phyloP scores from a whole-genome alignment of 2,888 invertebrate genomes.

The Apoda limacodes region DNA sequence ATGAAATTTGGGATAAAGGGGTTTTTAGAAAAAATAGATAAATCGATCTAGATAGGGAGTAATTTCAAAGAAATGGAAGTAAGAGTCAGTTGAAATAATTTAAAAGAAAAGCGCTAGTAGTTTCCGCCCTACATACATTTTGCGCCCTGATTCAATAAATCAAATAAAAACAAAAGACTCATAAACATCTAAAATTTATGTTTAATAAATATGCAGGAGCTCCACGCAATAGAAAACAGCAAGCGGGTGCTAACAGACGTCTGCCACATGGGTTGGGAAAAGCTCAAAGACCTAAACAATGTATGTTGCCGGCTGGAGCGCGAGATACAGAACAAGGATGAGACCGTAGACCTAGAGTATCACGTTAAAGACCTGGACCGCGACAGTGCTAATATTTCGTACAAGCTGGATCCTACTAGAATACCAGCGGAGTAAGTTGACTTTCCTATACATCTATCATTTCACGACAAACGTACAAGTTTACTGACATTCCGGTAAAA shows the following conservation, averaged over 20 bases:
- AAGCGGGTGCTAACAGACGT: slow-evolving; percentile 53
- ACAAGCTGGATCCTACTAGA: slow-evolving; percentile 83
- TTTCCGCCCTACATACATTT: too few species aligned
- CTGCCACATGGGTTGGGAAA: slow-evolving; percentile 78
- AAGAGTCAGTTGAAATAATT: too few species aligned
- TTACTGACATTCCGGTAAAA: too few species aligned
- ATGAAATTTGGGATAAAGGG: too few species aligned
- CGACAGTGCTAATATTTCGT: slow-evolving; percentile 82
- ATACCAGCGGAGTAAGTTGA: slow-evolving; percentile 74
- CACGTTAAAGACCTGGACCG: slow-evolving; percentile 81
- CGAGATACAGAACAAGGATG: slow-evolving; percentile 85
- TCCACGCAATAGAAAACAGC: slow-evolving; percentile 57
- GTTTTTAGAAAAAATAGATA: too few species aligned
- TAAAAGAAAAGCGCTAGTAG: too few species aligned
- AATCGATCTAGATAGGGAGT: too few species aligned
- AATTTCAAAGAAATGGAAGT: too few species aligned
- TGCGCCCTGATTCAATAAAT: too few species aligned
- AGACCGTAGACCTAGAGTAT: slow-evolving; percentile 79
- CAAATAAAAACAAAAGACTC: too few species aligned
- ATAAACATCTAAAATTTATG: not conserved
- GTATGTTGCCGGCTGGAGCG: slow-evolving; percentile 77
- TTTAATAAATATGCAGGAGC: slow-evolving; percentile 36
- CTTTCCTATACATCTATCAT: too few species aligned
- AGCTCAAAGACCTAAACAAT: slow-evolving; percentile 79
- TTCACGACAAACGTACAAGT: too few species aligned